These are phyloP conservation scores for Xiphorhynchus elegans DNA, from an alignment of 2,113 vertebrate genomes.

Conservation along the genomic window DNA sequence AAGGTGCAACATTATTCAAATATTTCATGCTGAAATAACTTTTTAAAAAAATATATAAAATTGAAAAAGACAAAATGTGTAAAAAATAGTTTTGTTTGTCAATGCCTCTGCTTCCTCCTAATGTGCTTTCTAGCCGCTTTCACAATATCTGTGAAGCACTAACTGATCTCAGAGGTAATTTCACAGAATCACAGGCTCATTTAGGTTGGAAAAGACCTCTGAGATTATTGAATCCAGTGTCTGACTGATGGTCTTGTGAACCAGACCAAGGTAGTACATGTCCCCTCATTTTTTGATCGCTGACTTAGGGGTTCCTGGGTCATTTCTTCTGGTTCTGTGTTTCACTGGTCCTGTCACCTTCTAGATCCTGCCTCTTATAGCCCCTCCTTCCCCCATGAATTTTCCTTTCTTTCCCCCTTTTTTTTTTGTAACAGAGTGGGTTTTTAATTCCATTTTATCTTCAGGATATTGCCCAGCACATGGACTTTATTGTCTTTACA, in stretches of 20 bases:
- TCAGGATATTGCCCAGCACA: background rate
- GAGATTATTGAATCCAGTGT: background rate
- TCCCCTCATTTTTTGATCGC: background rate
- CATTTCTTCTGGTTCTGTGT: background rate
- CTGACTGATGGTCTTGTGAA: background rate
- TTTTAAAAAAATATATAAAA: background rate
- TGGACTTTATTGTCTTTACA: fast-evolving
- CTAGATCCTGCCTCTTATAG: background rate
- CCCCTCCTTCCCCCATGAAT: background rate
- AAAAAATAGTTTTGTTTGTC: background rate
- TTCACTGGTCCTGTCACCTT: background rate
- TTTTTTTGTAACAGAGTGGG: background rate
- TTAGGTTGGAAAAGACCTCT: background rate
- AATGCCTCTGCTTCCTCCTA: background rate
- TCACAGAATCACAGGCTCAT: background rate
- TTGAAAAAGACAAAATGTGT: background rate
- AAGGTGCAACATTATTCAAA: fast-evolving
- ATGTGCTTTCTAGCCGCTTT: background rate
- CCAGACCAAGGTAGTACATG: fast-evolving
- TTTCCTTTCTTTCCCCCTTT: background rate
- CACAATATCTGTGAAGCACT: background rate
- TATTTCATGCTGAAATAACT: background rate
- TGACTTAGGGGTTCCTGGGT: background rate
- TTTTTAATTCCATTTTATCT: background rate
- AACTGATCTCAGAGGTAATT: background rate